Evolutionary conservation across 2,113 vertebrate genomes (phyloP).

Genomic region (Bufo gargarizans): DNA sequence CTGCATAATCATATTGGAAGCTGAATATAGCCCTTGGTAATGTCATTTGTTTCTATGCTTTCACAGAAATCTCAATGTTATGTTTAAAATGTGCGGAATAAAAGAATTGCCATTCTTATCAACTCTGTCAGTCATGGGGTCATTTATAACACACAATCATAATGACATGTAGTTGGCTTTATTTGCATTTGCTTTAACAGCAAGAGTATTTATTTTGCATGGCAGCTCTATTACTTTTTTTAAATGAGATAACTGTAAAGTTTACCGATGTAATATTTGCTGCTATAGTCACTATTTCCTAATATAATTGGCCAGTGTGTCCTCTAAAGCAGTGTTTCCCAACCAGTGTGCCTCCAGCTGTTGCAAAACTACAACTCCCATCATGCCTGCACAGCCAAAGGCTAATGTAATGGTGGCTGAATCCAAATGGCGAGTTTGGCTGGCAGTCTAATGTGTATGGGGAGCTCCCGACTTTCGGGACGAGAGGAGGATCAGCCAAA

Average conservation of each 20-base stretch:
- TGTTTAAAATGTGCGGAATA: background rate
- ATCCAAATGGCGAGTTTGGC: no score
- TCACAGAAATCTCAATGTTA: background rate
- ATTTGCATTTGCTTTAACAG: background rate
- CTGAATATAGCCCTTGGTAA: slow-evolving; percentile 32
- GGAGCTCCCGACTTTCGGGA: no score
- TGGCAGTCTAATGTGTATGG: no score
- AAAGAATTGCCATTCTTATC: background rate
- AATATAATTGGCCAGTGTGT: no score
- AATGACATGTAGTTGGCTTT: background rate
- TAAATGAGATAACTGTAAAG: background rate
- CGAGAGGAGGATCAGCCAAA: no score
- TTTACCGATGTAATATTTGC: background rate
- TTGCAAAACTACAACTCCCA: no score
- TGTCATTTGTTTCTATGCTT: background rate
- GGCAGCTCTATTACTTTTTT: background rate
- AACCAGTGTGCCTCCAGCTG: no score
- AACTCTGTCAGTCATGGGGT: background rate
- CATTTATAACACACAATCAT: background rate
- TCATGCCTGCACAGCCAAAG: no score
- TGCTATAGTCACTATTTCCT: background rate
- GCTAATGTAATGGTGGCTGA: no score
- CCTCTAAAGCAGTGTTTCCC: no score
- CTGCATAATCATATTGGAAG: slow-evolving; percentile 14
- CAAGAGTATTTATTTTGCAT: background rate